Evolutionary conservation across 1,140 invertebrate species (phyloP).

Genomic region (Drosophila lacteicornis): DNA sequence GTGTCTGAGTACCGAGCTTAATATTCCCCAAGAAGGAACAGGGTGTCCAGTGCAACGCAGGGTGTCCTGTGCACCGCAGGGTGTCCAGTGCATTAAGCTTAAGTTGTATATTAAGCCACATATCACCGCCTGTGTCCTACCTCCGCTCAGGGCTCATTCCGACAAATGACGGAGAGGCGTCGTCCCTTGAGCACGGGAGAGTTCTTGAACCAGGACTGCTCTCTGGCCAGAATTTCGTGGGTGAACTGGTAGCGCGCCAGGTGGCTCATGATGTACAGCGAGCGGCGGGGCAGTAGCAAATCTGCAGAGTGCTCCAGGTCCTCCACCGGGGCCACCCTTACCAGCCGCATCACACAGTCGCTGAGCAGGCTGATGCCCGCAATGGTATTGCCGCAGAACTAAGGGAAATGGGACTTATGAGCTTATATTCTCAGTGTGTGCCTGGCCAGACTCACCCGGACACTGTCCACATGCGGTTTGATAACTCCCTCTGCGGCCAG

Average conservation of each 20-base stretch:
- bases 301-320: constrained; percentile 86
- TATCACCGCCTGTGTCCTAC: no score
- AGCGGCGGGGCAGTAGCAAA: constrained; percentile 91
- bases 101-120: no score
- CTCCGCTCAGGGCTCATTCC: constrained; percentile 90
- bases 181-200: constrained; percentile 88
- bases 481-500: constrained; percentile 95
- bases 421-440: no score
- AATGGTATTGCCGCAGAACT: constrained; percentile 99
- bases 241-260: constrained; percentile 94
- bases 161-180: constrained; percentile 95
- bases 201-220: constrained; percentile 90
- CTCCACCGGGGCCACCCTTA: constrained; percentile 87
- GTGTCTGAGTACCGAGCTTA: no score
- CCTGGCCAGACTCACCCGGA: constrained; percentile 88
- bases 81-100: no score
- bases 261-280: constrained; percentile 97
- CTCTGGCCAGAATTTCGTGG: constrained; percentile 94
- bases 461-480: constrained; percentile 98
- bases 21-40: no score
- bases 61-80: no score
- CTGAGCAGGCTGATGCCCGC: constrained; percentile 96
- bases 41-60: no score
- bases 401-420: constrained; percentile 57
- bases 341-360: constrained; percentile 94